phyloP scores from a whole-genome alignment of 2,797 vertebrate genomes.

The Sebastes miniatus region DNA sequence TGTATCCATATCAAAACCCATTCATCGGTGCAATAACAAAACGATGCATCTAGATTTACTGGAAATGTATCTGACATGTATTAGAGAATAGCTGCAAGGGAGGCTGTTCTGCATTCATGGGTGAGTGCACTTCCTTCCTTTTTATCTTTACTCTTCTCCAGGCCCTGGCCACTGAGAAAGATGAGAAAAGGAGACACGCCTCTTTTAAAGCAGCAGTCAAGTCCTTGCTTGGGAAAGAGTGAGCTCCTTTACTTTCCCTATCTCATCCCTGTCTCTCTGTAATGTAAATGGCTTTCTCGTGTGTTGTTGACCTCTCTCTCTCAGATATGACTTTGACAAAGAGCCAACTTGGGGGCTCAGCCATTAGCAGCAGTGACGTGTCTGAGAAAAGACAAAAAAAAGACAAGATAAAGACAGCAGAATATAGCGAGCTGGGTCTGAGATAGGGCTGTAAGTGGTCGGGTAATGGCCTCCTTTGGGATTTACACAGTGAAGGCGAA shows the following conservation, averaged over 20 bases:
- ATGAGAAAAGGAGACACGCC: slow-evolving; percentile 58
- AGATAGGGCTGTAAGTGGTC: slow-evolving; percentile 18
- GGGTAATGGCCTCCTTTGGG: slow-evolving; percentile 33
- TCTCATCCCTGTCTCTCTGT: slow-evolving; percentile 18
- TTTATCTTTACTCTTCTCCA: slow-evolving; percentile 15
- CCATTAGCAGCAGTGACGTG: slow-evolving; percentile 17
- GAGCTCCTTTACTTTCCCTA: slow-evolving; percentile 25
- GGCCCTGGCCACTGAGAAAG: slow-evolving; percentile 22
- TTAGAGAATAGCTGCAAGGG: slow-evolving; percentile 4
- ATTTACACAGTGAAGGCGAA: not conserved
- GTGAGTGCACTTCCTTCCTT: slow-evolving; percentile 26
- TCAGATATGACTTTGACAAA: slow-evolving; percentile 30
- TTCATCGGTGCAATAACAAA: not conserved
- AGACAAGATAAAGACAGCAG: slow-evolving; percentile 24
- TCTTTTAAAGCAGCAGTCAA: slow-evolving; percentile 61
- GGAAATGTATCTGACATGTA: not conserved
- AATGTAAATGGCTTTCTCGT: slow-evolving; percentile 25
- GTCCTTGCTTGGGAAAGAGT: slow-evolving; percentile 61
- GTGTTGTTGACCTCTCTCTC: slow-evolving; percentile 11
- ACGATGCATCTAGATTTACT: not conserved
- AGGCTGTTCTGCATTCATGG: slow-evolving; percentile 3
- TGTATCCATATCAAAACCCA: not conserved
- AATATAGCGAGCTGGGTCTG: slow-evolving; percentile 11
- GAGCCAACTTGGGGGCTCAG: not conserved
- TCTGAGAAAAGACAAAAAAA: slow-evolving; percentile 25